A percentile compares a stretch with the other conserved stretches of the same genome.
phyloP scores from a whole-genome alignment of 2,888 invertebrate genomes.

The Epirrhoe alternata region DNA sequence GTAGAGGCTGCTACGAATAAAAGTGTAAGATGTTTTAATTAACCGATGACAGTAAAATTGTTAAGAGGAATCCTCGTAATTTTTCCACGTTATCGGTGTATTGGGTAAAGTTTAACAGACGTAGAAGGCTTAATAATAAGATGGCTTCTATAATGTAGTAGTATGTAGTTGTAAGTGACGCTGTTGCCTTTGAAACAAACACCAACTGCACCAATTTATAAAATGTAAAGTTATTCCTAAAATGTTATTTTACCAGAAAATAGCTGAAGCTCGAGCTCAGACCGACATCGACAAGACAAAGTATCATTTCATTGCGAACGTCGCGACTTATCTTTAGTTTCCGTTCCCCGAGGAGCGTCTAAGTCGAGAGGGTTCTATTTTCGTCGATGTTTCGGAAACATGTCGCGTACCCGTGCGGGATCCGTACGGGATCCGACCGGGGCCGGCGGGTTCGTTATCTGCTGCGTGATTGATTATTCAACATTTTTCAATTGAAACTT shows the following conservation, averaged over 20 bases:
- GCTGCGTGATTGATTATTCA: constrained; percentile 28
- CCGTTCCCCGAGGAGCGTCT: background rate
- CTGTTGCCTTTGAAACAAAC: too few species aligned
- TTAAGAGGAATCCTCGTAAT: too few species aligned
- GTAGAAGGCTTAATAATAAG: too few species aligned
- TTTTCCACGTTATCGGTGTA: too few species aligned
- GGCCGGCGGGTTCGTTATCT: background rate
- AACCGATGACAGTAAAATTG: too few species aligned
- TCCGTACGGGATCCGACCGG: background rate
- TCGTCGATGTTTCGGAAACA: background rate
- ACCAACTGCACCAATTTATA: too few species aligned
- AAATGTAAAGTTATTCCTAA: background rate
- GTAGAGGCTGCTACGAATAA: constrained; percentile 11
- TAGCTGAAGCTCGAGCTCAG: background rate
- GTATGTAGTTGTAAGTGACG: too few species aligned
- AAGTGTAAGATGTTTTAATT: background rate
- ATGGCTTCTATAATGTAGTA: too few species aligned
- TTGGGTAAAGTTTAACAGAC: too few species aligned
- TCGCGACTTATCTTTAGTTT: constrained; percentile 5
- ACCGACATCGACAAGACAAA: background rate
- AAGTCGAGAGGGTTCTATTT: constrained; percentile 5
- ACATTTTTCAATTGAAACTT: constrained; percentile 33
- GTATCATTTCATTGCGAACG: background rate
- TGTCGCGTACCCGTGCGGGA: background rate
- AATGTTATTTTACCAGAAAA: background rate